phyloP scores from a whole-genome alignment of 2,113 vertebrate species.

The Panthera uncia region DNA sequence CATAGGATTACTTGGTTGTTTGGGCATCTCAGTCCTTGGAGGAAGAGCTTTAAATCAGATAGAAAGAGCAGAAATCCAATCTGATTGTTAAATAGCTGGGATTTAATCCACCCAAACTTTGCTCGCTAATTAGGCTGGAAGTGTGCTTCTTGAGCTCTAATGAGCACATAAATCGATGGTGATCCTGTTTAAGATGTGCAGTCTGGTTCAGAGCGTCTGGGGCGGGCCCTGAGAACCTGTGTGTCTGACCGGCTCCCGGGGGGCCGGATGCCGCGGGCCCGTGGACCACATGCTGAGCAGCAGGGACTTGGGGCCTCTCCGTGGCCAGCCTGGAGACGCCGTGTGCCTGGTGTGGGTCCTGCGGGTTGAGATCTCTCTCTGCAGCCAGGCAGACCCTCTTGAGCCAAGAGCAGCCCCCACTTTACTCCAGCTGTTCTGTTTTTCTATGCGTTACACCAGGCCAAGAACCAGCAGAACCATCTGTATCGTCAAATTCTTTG shows the following conservation, averaged over 20 bases:
- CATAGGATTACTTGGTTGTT: not conserved
- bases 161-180: not conserved
- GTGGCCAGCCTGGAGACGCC: not conserved
- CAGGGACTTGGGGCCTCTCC: not conserved
- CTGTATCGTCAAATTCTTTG: not conserved
- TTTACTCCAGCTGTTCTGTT: fast-evolving
- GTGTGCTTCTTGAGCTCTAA: not conserved
- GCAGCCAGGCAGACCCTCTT: not conserved
- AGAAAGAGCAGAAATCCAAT: not conserved
- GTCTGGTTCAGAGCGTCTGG: not conserved
- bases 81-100: not conserved
- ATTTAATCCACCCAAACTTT: not conserved
- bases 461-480: not conserved
- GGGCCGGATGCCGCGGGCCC: fast-evolving
- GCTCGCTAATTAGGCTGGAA: not conserved
- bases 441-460: fast-evolving
- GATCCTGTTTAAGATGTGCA: not conserved
- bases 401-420: not conserved
- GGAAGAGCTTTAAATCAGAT: not conserved
- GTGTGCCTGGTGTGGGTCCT: not conserved
- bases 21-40: not conserved
- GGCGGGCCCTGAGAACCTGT: not conserved
- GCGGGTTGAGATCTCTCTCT: not conserved
- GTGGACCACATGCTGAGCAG: fast-evolving
- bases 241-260: not conserved